Conservation (phyloP, 2,888 invertebrate species). For the Acronicta leporina region DNA sequence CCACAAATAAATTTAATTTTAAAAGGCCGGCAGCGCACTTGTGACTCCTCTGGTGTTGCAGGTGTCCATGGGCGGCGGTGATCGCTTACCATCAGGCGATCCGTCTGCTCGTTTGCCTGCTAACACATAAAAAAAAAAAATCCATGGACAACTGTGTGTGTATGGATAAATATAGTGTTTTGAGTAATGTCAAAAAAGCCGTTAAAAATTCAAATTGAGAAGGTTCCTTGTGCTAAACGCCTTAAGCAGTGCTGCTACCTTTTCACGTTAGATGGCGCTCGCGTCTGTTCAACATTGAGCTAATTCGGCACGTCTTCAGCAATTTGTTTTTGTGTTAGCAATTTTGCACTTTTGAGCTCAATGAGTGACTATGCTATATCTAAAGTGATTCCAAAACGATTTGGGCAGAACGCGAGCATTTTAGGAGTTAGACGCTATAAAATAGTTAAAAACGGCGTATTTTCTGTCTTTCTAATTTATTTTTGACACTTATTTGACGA, state of each 20-base stretch:
- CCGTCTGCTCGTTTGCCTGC: too few relatives aligned
- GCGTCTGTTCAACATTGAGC: slow-evolving; percentile 50
- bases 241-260: slow-evolving; percentile 46
- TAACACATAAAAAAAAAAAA: too few relatives aligned
- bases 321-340: slow-evolving; percentile 33
- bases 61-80: too few relatives aligned
- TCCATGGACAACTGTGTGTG: too few relatives aligned
- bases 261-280: slow-evolving; percentile 51
- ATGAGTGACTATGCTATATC: slow-evolving; percentile 20
- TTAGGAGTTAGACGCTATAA: slow-evolving; percentile 59
- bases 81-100: too few relatives aligned
- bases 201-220: not conserved
- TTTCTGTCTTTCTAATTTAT: slow-evolving; percentile 56
- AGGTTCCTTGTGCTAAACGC: slow-evolving; percentile 20
- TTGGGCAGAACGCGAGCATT: slow-evolving; percentile 45
- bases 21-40: too few relatives aligned
- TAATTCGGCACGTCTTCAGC: slow-evolving; percentile 31
- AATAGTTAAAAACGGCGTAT: slow-evolving; percentile 51
- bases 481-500: slow-evolving; percentile 45
- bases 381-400: slow-evolving; percentile 9
- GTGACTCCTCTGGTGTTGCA: too few relatives aligned
- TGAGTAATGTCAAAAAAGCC: not conserved
- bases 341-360: slow-evolving; percentile 45
- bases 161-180: too few relatives aligned
- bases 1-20: too few relatives aligned